Conservation (phyloP, 2,888 invertebrate genomes). For the Netelia fuscicornis region DNA sequence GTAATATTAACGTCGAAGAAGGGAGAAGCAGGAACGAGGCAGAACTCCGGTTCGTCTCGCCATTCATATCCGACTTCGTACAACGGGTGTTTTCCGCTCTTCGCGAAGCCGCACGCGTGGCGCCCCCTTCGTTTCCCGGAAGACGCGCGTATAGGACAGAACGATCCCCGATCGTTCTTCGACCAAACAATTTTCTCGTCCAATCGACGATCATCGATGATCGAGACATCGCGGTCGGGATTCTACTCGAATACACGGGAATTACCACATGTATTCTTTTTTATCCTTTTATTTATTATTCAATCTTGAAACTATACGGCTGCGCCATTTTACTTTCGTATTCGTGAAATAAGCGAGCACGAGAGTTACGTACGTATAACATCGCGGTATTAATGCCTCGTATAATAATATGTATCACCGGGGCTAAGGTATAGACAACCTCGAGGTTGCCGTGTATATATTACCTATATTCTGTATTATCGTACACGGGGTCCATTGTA, state of each 20-base stretch:
- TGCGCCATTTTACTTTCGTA: slow-evolving; percentile 9
- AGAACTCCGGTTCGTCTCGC: slow-evolving; percentile 57
- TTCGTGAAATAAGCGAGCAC: slow-evolving; percentile 15
- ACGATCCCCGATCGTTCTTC: too few relatives aligned
- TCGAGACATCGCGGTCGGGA: too few relatives aligned
- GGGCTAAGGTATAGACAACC: slow-evolving; percentile 47
- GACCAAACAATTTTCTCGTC: too few relatives aligned
- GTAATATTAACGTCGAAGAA: slow-evolving; percentile 67
- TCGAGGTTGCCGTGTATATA: slow-evolving; percentile 1
- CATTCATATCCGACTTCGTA: slow-evolving; percentile 61
- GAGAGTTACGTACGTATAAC: slow-evolving; percentile 50
- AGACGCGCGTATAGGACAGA: neutral
- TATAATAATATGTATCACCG: slow-evolving; percentile 56
- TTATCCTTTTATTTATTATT: too few relatives aligned
- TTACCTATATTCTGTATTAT: slow-evolving; percentile 38
- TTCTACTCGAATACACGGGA: too few relatives aligned
- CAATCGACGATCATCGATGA: too few relatives aligned
- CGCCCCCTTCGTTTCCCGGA: slow-evolving; percentile 59
- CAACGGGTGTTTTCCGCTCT: slow-evolving; percentile 11
- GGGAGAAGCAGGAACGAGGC: neutral
- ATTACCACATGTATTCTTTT: too few relatives aligned
- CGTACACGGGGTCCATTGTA: slow-evolving; percentile 62
- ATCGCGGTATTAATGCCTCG: slow-evolving; percentile 41
- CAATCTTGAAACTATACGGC: too few relatives aligned
- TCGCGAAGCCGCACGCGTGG: slow-evolving; percentile 44